Percentiles rank a stretch among this genome's conserved stretches.
phyloP scores from a whole-genome alignment of 2,113 vertebrate species.

The Vulpes vulpes region DNA sequence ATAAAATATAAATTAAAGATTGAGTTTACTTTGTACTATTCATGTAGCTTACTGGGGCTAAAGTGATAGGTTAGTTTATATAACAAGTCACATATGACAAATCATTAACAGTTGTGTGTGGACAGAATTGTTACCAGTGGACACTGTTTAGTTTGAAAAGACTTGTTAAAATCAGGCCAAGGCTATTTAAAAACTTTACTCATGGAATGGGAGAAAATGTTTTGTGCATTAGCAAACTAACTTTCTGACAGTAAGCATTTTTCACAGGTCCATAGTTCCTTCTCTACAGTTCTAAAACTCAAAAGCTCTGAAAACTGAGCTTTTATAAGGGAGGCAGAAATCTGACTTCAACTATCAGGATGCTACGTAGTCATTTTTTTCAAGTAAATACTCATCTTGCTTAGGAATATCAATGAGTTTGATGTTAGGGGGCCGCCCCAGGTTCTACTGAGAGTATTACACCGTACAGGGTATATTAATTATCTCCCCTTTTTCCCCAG shows the following conservation, averaged over 20 bases:
- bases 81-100: constrained; percentile 6
- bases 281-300: background rate
- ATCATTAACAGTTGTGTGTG: constrained; percentile 35
- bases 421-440: background rate
- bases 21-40: background rate
- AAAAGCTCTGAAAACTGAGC: background rate
- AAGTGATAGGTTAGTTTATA: background rate
- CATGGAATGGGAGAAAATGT: background rate
- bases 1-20: constrained; percentile 27
- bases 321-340: background rate
- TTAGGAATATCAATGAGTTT: constrained; percentile 48
- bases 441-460: background rate
- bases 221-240: constrained; percentile 14
- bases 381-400: constrained; percentile 41
- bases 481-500: background rate
- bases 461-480: background rate
- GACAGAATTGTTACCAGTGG: constrained; percentile 7
- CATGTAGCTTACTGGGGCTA: constrained; percentile 12
- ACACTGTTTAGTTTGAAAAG: constrained; percentile 50
- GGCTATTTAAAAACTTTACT: constrained; percentile 39
- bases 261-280: background rate
- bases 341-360: background rate
- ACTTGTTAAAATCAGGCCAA: constrained; percentile 36
- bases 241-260: constrained; percentile 5
- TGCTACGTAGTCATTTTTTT: background rate